Conservation (phyloP, 2,797 vertebrate species). For the Aselliscus stoliczkanus region DNA sequence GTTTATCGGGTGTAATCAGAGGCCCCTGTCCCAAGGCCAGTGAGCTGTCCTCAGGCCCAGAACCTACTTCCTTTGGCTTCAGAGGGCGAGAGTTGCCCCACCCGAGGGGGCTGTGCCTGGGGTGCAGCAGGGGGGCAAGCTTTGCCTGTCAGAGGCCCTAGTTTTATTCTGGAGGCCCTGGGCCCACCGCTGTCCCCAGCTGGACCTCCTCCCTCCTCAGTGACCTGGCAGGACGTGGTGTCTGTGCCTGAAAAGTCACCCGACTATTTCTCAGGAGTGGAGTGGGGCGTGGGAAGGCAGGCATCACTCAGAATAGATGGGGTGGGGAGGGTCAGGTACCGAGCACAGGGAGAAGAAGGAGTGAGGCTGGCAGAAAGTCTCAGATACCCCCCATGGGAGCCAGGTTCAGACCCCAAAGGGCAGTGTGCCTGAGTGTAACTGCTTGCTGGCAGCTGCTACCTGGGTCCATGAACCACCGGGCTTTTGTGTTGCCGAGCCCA, state of each 20-base stretch:
- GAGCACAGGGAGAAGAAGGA: background rate
- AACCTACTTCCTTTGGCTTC: conserved; percentile 21
- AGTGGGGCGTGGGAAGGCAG: background rate
- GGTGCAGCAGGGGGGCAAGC: background rate
- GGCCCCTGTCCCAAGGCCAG: conserved; percentile 24
- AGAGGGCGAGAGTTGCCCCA: background rate
- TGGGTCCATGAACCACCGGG: background rate
- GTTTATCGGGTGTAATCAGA: conserved; percentile 36
- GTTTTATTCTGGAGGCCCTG: rapidly evolving
- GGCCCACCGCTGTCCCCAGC: background rate
- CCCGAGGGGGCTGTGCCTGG: background rate
- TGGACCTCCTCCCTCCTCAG: background rate
- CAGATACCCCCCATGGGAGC: rapidly evolving
- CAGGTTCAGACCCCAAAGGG: background rate
- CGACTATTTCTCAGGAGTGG: background rate
- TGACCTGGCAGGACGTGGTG: background rate
- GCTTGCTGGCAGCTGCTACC: background rate
- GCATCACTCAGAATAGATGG: background rate
- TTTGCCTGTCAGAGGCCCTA: background rate
- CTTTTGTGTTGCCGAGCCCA: background rate
- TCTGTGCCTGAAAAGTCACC: background rate
- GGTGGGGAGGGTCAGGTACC: no score
- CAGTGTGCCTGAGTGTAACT: background rate
- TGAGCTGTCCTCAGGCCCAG: background rate
- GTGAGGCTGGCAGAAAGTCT: background rate